These are phyloP conservation scores for Papio anubis DNA, from an alignment of 2,113 vertebrate genomes.

Conservation along the genomic window DNA sequence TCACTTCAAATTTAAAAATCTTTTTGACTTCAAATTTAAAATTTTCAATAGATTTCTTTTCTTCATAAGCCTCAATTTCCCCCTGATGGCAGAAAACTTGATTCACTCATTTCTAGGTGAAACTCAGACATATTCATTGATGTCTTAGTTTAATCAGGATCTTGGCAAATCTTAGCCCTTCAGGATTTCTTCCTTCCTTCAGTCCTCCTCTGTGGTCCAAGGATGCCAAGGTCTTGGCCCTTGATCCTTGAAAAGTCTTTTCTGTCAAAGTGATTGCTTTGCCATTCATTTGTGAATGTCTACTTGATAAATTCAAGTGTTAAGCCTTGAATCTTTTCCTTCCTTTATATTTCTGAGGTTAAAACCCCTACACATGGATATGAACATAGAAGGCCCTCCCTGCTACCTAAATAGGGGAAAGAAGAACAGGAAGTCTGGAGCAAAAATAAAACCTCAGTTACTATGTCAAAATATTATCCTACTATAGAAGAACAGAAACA, in stretches of 20 bases:
- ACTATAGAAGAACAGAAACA: background rate
- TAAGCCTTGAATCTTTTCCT: background rate
- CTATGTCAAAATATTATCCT: background rate
- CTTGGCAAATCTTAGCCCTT: background rate
- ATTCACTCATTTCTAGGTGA: background rate
- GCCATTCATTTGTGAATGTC: background rate
- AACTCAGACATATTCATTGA: background rate
- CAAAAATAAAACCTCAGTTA: background rate
- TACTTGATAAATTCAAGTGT: background rate
- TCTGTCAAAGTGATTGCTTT: background rate
- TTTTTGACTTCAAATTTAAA: slow-evolving; percentile 35
- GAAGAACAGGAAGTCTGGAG: background rate
- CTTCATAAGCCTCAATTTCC: background rate
- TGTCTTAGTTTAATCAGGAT: background rate
- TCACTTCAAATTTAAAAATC: slow-evolving; percentile 8
- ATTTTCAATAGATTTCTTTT: background rate
- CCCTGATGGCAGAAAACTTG: background rate
- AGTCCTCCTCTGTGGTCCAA: background rate
- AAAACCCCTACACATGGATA: background rate
- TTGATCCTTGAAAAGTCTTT: background rate
- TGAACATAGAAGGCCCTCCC: background rate
- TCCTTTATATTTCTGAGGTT: background rate
- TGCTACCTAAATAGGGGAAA: background rate
- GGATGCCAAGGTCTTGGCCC: background rate
- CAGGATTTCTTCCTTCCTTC: background rate